Base-by-base conservation (phyloP, 2,888 invertebrate species). In the Phymatocera aterrima region DNA sequence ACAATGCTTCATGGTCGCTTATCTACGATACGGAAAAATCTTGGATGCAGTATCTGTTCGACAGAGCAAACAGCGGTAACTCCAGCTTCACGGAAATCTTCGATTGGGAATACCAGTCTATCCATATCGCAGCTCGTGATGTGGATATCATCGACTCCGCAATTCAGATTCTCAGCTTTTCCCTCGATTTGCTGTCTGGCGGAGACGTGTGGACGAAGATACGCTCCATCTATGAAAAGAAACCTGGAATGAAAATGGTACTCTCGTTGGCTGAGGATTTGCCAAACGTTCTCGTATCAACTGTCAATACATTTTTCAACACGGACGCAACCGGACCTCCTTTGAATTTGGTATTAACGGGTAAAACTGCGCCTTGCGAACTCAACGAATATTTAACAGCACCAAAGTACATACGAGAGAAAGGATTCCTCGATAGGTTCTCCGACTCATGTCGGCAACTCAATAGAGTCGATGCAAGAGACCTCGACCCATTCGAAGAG, bases 71-170 rank as follows among this genome's bases (percentile, higher is more conserved):
- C 28, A 15, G 3, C 8, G 48, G 51, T 1, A 12, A 57, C 57
- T 31, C 15, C n/a, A 21, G 21, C 24, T 18, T 18, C n/a, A 24
- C 46, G 0, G 37, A 51, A 34, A 28, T 21, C 1, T 21, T 34
- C 15, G 75, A 79, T 0, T 88, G 85, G 79, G 84, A 85, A 0
- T 86, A 90, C 0, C 89, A 91, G 64, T 79, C 91, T 0, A 92
- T 91, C 82, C 87, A 91, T 0, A 87, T 87, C 51, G 89, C 91
- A 60, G 91, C 92, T 0, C 77, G 87, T 1, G 85, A 85, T 0
- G 90, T 92, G 77, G 91, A 91, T 70, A 81, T 83, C 0, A 80
- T 92, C 3, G 80, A 92, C 2, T 84, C 86, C 2, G 89, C 91
- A 64, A 80, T 90, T 0, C 72, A 80, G 0, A 79, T 84, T n/a